Evolutionary conservation across 2,888 invertebrate species (phyloP).

Genomic region (Macrosoma leucophasiata): DNA sequence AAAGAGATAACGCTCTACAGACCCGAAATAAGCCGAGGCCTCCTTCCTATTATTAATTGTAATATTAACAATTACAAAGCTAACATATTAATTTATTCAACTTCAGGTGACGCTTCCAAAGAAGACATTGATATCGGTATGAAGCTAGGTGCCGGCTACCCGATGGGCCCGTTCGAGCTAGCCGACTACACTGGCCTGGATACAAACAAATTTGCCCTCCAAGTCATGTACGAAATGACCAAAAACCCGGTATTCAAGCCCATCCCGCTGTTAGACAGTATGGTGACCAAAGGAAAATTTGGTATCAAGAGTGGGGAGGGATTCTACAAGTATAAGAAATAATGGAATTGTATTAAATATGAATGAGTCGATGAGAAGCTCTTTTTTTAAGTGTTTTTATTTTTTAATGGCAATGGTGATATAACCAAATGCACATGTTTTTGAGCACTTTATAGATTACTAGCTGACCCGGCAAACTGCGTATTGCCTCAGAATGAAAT

Average conservation of each 20-base stretch:
- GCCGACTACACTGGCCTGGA: conserved; percentile 91
- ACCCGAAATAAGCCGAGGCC: too few relatives aligned
- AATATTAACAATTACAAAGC: too few relatives aligned
- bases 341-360: conserved; percentile 16
- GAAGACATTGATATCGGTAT: conserved; percentile 91
- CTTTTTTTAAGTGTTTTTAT: too few relatives aligned
- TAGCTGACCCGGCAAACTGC: too few relatives aligned
- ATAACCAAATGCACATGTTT: too few relatives aligned
- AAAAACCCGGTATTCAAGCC: conserved; percentile 69
- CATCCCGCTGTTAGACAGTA: conserved; percentile 77
- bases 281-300: conserved; percentile 85
- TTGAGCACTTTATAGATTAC: too few relatives aligned
- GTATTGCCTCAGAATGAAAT: too few relatives aligned
- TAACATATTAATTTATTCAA: too few relatives aligned
- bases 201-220: conserved; percentile 84
- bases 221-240: conserved; percentile 84
- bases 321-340: conserved; percentile 83
- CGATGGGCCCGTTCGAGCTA: conserved; percentile 93
- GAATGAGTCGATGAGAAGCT: not conserved
- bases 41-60: too few relatives aligned
- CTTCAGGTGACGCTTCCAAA: conserved; percentile 79
- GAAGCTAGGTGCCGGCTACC: conserved; percentile 93
- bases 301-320: conserved; percentile 89
- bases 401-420: too few relatives aligned
- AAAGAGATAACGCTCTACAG: too few relatives aligned